Conservation (phyloP, 2,888 invertebrate species). For the Dicyrtomina minuta region DNA sequence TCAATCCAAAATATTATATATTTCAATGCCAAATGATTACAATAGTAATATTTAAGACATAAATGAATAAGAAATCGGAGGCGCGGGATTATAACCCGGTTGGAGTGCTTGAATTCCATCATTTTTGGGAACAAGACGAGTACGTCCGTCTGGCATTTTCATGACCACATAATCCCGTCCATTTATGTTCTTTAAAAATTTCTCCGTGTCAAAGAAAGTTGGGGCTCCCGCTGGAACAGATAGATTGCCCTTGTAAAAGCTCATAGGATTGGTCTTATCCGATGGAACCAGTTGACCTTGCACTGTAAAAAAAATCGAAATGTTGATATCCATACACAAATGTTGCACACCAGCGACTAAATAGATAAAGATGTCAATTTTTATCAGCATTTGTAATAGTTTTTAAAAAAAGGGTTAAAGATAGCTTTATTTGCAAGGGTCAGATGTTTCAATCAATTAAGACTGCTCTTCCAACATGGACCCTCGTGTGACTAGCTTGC, state of each 20-base stretch:
- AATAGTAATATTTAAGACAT: too few species aligned
- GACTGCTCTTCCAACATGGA: too few species aligned
- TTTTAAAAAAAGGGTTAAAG: neutral
- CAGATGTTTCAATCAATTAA: too few species aligned
- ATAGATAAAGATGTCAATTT: too few species aligned
- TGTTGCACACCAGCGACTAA: too few species aligned
- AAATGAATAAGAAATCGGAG: too few species aligned
- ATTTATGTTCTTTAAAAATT: slow-evolving; percentile 53
- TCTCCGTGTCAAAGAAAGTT: slow-evolving; percentile 53
- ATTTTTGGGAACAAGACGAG: slow-evolving; percentile 51
- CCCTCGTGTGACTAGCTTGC: too few species aligned
- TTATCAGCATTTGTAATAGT: neutral
- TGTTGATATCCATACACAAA: too few species aligned
- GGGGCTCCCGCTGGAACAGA: slow-evolving; percentile 51
- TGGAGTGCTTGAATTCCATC: slow-evolving; percentile 52
- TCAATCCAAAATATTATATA: too few species aligned
- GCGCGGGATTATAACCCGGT: too few species aligned
- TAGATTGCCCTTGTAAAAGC: slow-evolving; percentile 53
- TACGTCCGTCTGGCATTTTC: slow-evolving; percentile 53
- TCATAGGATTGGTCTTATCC: slow-evolving; percentile 44
- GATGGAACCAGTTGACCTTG: slow-evolving; percentile 49
- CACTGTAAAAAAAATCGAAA: slow-evolving; percentile 38
- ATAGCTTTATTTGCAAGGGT: too few species aligned
- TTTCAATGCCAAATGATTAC: too few species aligned
- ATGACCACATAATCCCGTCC: slow-evolving; percentile 53